Evolutionary conservation across 2,113 vertebrate species (phyloP), one percentile per base, ranked within the genome.

Genomic region (Scomber colias): DNA sequence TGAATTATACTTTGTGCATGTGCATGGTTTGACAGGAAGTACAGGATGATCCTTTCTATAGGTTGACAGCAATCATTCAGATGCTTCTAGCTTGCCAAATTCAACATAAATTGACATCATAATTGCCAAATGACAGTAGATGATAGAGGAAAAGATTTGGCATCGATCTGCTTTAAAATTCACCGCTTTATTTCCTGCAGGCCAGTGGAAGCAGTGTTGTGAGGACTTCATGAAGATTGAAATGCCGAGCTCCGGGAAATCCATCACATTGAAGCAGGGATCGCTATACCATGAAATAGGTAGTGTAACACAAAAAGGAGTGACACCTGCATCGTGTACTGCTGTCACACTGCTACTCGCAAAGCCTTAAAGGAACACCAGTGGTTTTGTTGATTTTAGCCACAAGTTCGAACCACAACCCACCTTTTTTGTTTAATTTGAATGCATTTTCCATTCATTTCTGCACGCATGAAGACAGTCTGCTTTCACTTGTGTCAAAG

Each of bases 231-330:
- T 97, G 96, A 95, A 93, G 77, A 96, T 97, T 0, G 95, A 97
- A 65, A 86, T 15, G 17, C 92, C 94, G 0, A 77, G 82, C 9
- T 88, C 94, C 5, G 93, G 92, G 77, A 96, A 94, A 27, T 87
- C 91, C 3, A 56, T 79, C 4, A 72, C 92, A n/a, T 53, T 89
- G n/a, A 96, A 94, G 82, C 96, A 96, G 80, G 95, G 96, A 5
- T 97, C 96, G 1, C 89, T 97, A 3, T 97, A 94, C 85, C 96
- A 97, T 13, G 95, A 97, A 87, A 97, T 96, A 93, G 96, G 97
- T 97, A 90, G 89, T 5, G 9, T 62, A 53, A 11, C n/a, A 54
- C 27, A 53, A 50, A 27, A 21, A 5, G 11, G 13, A 71, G 27
- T 14, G 44, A 74, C 35, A 16, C 35, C 0, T 48, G 5, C 15